Conservation (phyloP, 2,888 invertebrate genomes). For the Camptogramma bilineatum region DNA sequence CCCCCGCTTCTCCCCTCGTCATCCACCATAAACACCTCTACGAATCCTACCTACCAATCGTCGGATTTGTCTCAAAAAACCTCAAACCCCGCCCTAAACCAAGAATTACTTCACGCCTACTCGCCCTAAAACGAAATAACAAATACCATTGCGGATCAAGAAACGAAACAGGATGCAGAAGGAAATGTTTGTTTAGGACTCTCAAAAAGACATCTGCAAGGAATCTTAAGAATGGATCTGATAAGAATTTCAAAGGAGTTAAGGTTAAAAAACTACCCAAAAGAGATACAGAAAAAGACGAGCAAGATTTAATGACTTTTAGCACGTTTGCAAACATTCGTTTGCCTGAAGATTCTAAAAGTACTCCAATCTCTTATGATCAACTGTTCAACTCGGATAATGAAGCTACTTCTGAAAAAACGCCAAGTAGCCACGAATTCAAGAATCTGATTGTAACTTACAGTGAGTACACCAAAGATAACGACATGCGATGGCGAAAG, state of each 20-base stretch:
- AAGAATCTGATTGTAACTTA: slow-evolving; percentile 11
- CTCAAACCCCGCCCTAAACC: neutral
- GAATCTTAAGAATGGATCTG: neutral
- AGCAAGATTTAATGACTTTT: neutral
- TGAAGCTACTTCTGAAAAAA: neutral
- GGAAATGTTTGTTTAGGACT: neutral
- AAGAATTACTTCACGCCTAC: neutral
- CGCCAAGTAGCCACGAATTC: neutral
- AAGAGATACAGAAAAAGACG: neutral
- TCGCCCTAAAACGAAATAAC: neutral
- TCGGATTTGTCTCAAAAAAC: slow-evolving; percentile 20
- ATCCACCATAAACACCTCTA: neutral
- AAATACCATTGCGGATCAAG: slow-evolving; percentile 3
- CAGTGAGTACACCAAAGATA: slow-evolving; percentile 1
- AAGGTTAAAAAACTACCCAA: neutral
- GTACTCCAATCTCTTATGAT: neutral
- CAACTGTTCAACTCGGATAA: neutral
- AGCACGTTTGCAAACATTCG: neutral
- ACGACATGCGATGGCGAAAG: neutral
- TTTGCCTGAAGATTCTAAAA: neutral
- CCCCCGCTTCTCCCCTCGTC: slow-evolving; percentile 4
- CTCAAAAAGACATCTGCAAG: neutral
- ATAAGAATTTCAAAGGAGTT: neutral
- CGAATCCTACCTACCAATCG: slow-evolving; percentile 18
- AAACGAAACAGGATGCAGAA: neutral